Percentiles rank a stretch among this genome's conserved stretches.
These are phyloP conservation scores for Amphipyra berbera DNA, from an alignment of 2,888 invertebrate species.

Conservation along the genomic window DNA sequence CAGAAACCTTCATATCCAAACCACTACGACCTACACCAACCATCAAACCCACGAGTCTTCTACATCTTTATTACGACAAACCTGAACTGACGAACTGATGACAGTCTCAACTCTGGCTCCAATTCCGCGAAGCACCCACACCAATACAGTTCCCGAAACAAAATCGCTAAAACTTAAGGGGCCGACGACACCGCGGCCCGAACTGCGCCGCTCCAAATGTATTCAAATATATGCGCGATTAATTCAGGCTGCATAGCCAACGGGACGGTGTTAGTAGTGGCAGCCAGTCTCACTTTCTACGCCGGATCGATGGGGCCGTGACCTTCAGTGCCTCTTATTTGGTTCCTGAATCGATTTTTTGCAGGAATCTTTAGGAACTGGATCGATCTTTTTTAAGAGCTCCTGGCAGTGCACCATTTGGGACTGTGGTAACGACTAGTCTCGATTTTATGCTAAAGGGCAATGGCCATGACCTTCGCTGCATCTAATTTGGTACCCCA, in stretches of 20 bases:
- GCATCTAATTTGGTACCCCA: neutral
- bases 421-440: neutral
- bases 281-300: slow-evolving; percentile 89
- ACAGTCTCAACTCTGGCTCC: slow-evolving; percentile 19
- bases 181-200: slow-evolving; percentile 86
- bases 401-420: neutral
- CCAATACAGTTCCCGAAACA: slow-evolving; percentile 68
- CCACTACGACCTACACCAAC: slow-evolving; percentile 19
- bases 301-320: slow-evolving; percentile 89
- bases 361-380: slow-evolving; percentile 34
- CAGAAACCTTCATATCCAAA: slow-evolving; percentile 7
- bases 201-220: slow-evolving; percentile 83
- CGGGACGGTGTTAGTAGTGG: slow-evolving; percentile 90
- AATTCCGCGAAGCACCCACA: slow-evolving; percentile 31
- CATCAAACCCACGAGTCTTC: slow-evolving; percentile 3
- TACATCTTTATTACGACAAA: neutral
- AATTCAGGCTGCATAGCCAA: slow-evolving; percentile 90
- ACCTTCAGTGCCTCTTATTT: slow-evolving; percentile 88
- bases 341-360: slow-evolving; percentile 84
- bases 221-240: slow-evolving; percentile 91
- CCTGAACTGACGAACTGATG: slow-evolving; percentile 25
- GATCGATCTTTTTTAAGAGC: slow-evolving; percentile 31
- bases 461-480: slow-evolving; percentile 36
- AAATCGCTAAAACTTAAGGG: slow-evolving; percentile 88
- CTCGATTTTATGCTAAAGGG: neutral